Percentiles rank a stretch among this genome's conserved stretches.
Conservation (phyloP, 2,888 invertebrate species). For the Perizoma flavofasciatum region DNA sequence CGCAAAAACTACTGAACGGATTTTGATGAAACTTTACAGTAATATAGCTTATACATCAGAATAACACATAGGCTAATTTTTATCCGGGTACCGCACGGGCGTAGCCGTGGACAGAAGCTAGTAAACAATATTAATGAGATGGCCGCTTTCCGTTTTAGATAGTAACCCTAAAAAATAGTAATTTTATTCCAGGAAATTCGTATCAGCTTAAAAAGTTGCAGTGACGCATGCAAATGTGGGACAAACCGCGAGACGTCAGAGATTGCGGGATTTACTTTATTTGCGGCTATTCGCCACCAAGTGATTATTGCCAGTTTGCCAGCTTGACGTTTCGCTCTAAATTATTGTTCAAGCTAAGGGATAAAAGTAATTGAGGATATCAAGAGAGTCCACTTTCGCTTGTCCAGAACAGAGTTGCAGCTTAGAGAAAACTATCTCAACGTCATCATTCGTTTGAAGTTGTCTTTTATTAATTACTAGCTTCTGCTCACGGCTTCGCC, state of each 20-base stretch:
- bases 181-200: constrained; percentile 13
- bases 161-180: constrained; percentile 1
- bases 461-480: too few relatives aligned
- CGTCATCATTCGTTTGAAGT: too few relatives aligned
- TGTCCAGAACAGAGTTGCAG: not conserved
- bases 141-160: too few relatives aligned
- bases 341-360: constrained; percentile 15
- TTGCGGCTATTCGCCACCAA: constrained; percentile 25
- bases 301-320: constrained; percentile 30
- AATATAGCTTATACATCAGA: too few relatives aligned
- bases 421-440: not conserved
- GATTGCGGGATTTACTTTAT: constrained; percentile 33
- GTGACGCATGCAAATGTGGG: constrained; percentile 32
- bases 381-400: constrained; percentile 5
- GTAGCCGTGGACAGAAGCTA: too few relatives aligned
- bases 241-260: constrained; percentile 23
- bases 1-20: too few relatives aligned
- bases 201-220: constrained; percentile 16
- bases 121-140: not conserved
- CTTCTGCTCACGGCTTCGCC: too few relatives aligned
- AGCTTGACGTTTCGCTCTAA: constrained; percentile 23
- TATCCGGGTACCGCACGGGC: too few relatives aligned
- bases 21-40: too few relatives aligned
- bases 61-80: too few relatives aligned
- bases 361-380: constrained; percentile 15